Conservation (phyloP, 2,888 invertebrate genomes). For the Papilio gigon region DNA sequence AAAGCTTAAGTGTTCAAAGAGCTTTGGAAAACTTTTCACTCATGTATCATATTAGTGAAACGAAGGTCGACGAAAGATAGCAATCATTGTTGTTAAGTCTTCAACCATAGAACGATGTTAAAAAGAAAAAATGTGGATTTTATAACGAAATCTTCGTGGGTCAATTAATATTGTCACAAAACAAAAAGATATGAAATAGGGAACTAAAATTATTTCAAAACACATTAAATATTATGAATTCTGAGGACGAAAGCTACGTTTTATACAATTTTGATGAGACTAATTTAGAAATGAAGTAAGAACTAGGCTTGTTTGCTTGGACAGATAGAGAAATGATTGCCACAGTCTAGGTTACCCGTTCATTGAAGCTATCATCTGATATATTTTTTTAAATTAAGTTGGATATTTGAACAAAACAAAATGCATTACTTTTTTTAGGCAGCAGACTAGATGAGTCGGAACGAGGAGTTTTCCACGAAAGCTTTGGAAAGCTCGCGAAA, state of each 20-base stretch:
- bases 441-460: too few species aligned
- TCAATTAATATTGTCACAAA: not conserved
- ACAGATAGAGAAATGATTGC: too few species aligned
- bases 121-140: too few species aligned
- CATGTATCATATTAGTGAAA: not conserved
- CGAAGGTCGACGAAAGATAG: not conserved
- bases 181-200: not conserved
- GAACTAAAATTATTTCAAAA: not conserved
- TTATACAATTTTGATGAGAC: too few species aligned
- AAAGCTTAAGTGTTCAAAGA: not conserved
- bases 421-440: too few species aligned
- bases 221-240: not conserved
- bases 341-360: too few species aligned
- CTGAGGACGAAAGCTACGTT: too few species aligned
- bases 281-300: too few species aligned
- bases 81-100: not conserved
- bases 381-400: too few species aligned
- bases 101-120: not conserved
- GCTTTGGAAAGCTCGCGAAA: constrained; percentile 20
- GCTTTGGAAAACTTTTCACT: constrained; percentile 11
- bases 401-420: too few species aligned
- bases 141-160: not conserved
- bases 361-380: too few species aligned
- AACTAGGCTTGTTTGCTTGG: too few species aligned
- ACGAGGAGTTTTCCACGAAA: constrained; percentile 2